Conservation (phyloP, 2,797 vertebrate species). For the Sylvia borin region DNA sequence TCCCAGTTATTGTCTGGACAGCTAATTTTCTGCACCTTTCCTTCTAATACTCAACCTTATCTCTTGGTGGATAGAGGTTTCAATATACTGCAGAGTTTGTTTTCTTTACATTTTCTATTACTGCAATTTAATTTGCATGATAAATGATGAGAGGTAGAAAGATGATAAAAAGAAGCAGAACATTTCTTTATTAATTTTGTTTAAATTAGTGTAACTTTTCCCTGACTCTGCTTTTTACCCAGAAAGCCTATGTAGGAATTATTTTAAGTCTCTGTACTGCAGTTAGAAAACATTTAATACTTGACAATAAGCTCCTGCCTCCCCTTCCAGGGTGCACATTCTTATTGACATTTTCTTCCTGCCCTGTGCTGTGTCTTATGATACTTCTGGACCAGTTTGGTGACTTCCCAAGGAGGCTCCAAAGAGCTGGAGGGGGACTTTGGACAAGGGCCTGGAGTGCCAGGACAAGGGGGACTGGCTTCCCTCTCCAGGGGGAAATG, state of each 20-base stretch:
- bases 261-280: background rate
- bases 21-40: conserved; percentile 84
- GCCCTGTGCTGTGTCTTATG: background rate
- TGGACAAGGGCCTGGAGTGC: background rate
- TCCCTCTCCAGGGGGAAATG: background rate
- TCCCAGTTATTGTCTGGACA: conserved; percentile 85
- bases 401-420: background rate
- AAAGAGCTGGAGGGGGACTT: background rate
- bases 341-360: background rate
- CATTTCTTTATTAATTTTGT: conserved; percentile 83
- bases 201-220: conserved; percentile 76
- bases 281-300: background rate
- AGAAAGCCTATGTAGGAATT: conserved; percentile 12
- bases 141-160: conserved; percentile 80
- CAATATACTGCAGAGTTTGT: conserved; percentile 81
- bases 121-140: conserved; percentile 84
- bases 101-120: conserved; percentile 83
- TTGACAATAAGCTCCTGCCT: background rate
- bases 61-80: conserved; percentile 78
- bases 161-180: conserved; percentile 72
- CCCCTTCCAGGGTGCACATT: background rate
- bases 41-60: conserved; percentile 84
- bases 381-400: background rate
- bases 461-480: background rate
- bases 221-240: conserved; percentile 39